Base-by-base conservation (phyloP, 1,140 invertebrate genomes). In the Rhagoletis zephyria region DNA sequence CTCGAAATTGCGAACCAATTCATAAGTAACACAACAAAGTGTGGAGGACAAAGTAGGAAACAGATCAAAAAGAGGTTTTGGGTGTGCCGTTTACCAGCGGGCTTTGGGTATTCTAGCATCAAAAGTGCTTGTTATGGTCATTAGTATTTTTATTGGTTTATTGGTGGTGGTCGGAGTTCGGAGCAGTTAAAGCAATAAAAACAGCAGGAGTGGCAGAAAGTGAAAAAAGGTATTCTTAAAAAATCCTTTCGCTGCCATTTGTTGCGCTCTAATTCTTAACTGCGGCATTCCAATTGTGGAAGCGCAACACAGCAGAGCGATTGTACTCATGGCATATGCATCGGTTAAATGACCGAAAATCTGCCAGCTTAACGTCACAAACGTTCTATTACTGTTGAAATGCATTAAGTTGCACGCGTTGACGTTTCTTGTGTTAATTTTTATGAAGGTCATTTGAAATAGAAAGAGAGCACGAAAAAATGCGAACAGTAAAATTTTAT, bases 101-200 rank as follows among this genome's bases (percentile, higher is more conserved):
- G 2, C 14, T 16, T 77, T 5, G 6, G 48, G 7, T 81, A 5
- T 16, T 2, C 48, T 81, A 4, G 16, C 7, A 56, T 9, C 51
- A 92, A 90, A 90, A 63, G 64, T 88, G 89, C 92, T 92, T 91
- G 90, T 92, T 91, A 90, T 92, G 91, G 89, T 90, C 90, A 90
- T 91, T 91, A 90, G 91, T 90, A 87, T 90, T 90, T 92, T 92
- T 92, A 91, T 92, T 89, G 89, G 81, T 86, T 89, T 89, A 88
- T 88, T 86, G 42, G 40, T 19, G 3, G 40, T 19, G 19, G 45
- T 14, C 16, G 65, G 7, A 63, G 85, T 42, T 64, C 19, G 60
- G 30, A 48, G 85, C 30, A 19, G 60, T 64, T 64, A 86, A 51
- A 74, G 30, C 61, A 63, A 45, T 61, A 40, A 14, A 40, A 61